Percentiles rank a stretch among this genome's conserved stretches.
Conservation (phyloP, 2,797 vertebrate species). For the Pipistrellus kuhlii region DNA sequence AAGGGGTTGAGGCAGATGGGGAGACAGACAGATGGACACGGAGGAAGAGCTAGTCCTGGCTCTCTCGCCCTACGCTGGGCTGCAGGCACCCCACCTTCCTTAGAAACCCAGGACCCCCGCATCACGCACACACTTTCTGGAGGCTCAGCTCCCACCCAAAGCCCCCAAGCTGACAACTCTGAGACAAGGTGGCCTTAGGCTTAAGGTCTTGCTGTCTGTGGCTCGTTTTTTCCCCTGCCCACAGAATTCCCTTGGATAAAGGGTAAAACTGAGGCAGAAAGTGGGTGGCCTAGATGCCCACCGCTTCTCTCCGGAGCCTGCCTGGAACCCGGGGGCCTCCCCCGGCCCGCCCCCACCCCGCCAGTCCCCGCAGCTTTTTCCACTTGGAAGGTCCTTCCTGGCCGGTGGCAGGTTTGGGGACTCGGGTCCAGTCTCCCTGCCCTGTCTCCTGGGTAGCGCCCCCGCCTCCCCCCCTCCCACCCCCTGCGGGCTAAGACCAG, state of each 20-base stretch:
- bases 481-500: neutral
- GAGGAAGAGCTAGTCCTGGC: neutral
- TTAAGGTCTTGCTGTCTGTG: neutral
- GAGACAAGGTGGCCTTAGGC: neutral
- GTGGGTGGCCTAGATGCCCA: neutral
- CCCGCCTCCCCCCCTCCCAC: neutral
- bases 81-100: neutral
- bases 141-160: neutral
- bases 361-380: neutral
- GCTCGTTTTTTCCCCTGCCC: neutral
- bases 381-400: conserved; percentile 4
- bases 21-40: neutral
- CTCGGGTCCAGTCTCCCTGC: neutral
- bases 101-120: neutral
- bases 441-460: conserved; percentile 20
- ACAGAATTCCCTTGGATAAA: conserved; percentile 8
- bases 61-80: neutral
- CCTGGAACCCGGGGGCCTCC: neutral
- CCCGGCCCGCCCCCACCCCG: neutral
- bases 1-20: neutral
- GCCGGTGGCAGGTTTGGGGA: neutral
- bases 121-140: neutral
- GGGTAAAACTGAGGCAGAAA: conserved; percentile 22
- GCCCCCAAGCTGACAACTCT: neutral
- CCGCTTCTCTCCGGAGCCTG: neutral